Base-by-base conservation (phyloP, 1,140 invertebrate species). In the Kradibia gibbosae region DNA sequence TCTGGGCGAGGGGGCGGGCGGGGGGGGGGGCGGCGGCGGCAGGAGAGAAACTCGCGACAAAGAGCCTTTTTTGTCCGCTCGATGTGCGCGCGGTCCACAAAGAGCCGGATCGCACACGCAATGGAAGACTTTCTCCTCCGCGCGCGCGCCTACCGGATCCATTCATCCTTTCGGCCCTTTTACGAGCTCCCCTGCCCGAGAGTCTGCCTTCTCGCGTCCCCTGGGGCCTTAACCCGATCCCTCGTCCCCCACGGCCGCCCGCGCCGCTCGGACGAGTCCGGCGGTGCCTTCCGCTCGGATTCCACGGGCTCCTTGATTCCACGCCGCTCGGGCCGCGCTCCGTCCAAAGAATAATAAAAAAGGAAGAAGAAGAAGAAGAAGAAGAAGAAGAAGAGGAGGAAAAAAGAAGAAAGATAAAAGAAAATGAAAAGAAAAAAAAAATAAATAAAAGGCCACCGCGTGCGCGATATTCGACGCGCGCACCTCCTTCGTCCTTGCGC, bases 101-200 rank as follows among this genome's bases (percentile, higher is more conserved):
- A 57, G 67, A 79, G 48, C 77, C 70, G 70, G 78, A 80, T 80
- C 73, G 73, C 25, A 45, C 50, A 7, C 42, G 71, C 20, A 39
- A n/a, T n/a, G n/a, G n/a, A 42, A 72, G 67, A 67, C 67, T 79
- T 79, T 71, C 78, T 72, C 78, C 55, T 45, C 2, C 75, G 11
- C 72, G 34, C 57, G 22, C 62, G 65, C n/a, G n/a, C n/a, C n/a
- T n/a, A n/a, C 71, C 36, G 39, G 71, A 50, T 74, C 73, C 80
- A 76, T 81, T 81, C 80, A 81, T 76, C 60, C 80, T 67, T 75
- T 48, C 71, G 71, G 71, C 28, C 72, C 79, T 60, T 80, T 67
- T 74, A 80, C 78, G 60, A 79, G 77, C 50, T 67, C 20, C 34
- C 72, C 4, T 13, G 4, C 22, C 60, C 22, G 60, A 13, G 22